Percentiles rank a stretch among this genome's conserved stretches.
Evolutionary conservation across 2,797 vertebrate species (phyloP).

Genomic region (Paratrypauchen microcephalus): DNA sequence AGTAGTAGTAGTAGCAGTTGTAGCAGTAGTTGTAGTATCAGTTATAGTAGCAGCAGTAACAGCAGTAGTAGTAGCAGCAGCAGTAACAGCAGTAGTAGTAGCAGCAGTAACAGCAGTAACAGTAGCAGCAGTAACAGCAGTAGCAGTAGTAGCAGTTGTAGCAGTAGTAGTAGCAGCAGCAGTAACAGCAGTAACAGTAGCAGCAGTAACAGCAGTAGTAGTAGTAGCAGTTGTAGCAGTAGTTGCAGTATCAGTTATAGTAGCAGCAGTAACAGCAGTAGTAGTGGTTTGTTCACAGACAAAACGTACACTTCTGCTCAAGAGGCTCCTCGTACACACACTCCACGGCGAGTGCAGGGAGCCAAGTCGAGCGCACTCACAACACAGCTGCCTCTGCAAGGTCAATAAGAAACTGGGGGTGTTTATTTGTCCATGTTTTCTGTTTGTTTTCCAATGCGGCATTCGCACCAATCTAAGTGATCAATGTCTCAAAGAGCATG

Average conservation of each 20-base stretch:
- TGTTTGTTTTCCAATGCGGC: constrained; percentile 66
- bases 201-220: not conserved
- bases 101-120: not conserved
- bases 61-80: not conserved
- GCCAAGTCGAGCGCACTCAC: constrained; percentile 54
- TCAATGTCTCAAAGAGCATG: constrained; percentile 54
- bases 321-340: constrained; percentile 33
- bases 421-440: constrained; percentile 71
- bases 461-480: constrained; percentile 58
- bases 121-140: not conserved
- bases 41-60: not conserved
- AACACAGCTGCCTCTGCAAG: constrained; percentile 68
- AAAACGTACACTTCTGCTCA: constrained; percentile 31
- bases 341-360: constrained; percentile 24
- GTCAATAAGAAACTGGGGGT: constrained; percentile 63
- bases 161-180: not conserved
- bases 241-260: not conserved
- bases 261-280: not conserved
- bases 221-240: not conserved
- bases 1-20: not conserved
- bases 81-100: not conserved
- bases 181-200: no score
- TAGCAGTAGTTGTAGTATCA: no score
- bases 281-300: constrained; percentile 10
- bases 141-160: not conserved